Evolutionary conservation across 2,888 invertebrate species (phyloP).

Genomic region (Lordiphosa andalusiaca): DNA sequence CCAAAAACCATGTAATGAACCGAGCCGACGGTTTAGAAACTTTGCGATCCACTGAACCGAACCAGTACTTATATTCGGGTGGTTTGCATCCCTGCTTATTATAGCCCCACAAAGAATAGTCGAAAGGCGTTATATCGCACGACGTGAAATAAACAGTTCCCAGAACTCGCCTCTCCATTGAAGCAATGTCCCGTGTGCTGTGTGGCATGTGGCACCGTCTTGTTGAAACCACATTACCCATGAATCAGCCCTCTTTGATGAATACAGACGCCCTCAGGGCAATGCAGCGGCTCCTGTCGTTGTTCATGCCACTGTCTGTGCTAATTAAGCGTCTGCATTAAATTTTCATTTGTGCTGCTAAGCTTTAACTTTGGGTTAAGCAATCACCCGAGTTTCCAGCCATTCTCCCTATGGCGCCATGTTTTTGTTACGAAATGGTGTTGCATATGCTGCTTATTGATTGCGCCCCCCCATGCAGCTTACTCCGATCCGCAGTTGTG

Average conservation of each 20-base stretch:
- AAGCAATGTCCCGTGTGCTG: too few relatives aligned
- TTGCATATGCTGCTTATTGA: slow-evolving; percentile 19
- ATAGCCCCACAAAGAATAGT: too few relatives aligned
- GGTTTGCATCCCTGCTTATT: too few relatives aligned
- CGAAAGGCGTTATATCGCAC: too few relatives aligned
- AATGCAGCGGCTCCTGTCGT: slow-evolving; percentile 9
- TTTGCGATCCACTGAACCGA: too few relatives aligned
- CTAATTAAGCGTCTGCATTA: slow-evolving; percentile 32
- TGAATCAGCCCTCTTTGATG: neutral
- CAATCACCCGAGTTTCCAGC: slow-evolving; percentile 21
- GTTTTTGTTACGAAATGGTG: slow-evolving; percentile 22
- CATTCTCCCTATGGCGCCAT: slow-evolving; percentile 10
- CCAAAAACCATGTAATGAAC: too few relatives aligned
- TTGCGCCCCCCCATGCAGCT: slow-evolving; percentile 28
- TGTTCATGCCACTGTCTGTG: slow-evolving; percentile 1
- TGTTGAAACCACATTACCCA: too few relatives aligned
- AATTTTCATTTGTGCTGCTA: slow-evolving; percentile 42
- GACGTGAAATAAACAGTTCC: too few relatives aligned
- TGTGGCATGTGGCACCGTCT: too few relatives aligned
- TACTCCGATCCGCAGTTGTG: slow-evolving; percentile 22
- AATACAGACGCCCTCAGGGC: slow-evolving; percentile 8
- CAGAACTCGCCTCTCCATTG: too few relatives aligned
- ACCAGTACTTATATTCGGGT: too few relatives aligned
- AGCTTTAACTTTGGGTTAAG: slow-evolving; percentile 30
- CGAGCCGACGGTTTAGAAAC: too few relatives aligned